Conservation (phyloP, 2,888 invertebrate species). For the Drosophila subsilvestris region DNA sequence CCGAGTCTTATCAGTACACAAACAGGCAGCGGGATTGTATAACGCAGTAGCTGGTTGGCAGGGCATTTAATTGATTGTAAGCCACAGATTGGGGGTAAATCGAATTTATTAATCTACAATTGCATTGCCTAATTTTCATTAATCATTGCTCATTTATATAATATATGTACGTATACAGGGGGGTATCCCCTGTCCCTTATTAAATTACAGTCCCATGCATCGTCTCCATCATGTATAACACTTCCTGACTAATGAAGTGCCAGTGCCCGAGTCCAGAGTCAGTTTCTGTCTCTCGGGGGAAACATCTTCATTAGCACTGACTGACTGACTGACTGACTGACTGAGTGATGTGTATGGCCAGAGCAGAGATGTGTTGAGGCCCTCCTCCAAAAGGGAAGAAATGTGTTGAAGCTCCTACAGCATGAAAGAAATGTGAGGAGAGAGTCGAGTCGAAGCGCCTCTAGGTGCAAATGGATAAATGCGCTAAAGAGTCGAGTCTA, state of each 20-base stretch:
- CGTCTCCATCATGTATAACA: constrained; percentile 61
- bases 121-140: background rate
- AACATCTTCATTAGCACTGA: constrained; percentile 74
- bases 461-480: constrained; percentile 55
- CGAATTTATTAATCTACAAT: background rate
- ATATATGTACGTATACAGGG: constrained; percentile 44
- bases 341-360: constrained; percentile 57
- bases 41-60: constrained; percentile 34
- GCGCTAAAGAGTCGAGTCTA: constrained; percentile 43
- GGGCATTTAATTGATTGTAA: constrained; percentile 47
- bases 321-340: constrained; percentile 22
- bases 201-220: constrained; percentile 60
- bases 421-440: constrained; percentile 26
- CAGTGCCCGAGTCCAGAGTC: constrained; percentile 48
- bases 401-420: constrained; percentile 14
- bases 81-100: constrained; percentile 40
- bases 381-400: constrained; percentile 9
- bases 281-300: constrained; percentile 28
- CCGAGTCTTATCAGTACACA: constrained; percentile 44
- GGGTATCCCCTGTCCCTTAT: constrained; percentile 46
- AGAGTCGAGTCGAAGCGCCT: constrained; percentile 11
- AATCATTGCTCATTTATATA: constrained; percentile 46
- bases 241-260: constrained; percentile 73
- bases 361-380: constrained; percentile 2
- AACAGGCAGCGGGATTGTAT: constrained; percentile 42